Evolutionary conservation across 2,113 vertebrate species (phyloP).

Genomic region (Propithecus coquereli): DNA sequence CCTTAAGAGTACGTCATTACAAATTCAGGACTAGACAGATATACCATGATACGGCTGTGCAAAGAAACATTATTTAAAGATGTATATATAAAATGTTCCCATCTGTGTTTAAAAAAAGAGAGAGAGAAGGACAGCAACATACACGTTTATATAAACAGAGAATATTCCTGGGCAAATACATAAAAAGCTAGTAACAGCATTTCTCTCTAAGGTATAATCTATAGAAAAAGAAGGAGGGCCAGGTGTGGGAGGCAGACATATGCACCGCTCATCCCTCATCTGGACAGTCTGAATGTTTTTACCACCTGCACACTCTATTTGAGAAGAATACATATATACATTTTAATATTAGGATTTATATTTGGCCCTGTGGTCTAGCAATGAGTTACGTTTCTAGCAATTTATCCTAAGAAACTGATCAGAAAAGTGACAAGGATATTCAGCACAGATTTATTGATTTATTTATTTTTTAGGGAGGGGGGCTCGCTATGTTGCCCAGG

Average conservation of each 20-base stretch:
- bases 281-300: not conserved
- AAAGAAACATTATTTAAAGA: not conserved
- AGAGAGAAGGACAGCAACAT: not conserved
- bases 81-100: not conserved
- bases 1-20: too few relatives aligned
- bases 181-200: not conserved
- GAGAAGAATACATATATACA: not conserved
- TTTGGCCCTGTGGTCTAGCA: not conserved
- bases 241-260: not conserved
- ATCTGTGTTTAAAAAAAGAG: not conserved
- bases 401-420: not conserved
- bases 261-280: fast-evolving
- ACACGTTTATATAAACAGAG: slow-evolving; percentile 9
- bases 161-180: not conserved
- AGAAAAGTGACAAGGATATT: not conserved
- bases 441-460: not conserved
- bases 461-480: too few relatives aligned
- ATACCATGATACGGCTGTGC: not conserved
- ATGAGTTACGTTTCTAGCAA: not conserved
- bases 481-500: too few relatives aligned
- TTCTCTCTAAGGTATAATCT: not conserved
- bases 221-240: not conserved
- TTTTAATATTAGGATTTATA: not conserved
- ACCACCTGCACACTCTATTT: not conserved
- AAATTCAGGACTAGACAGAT: not conserved